Percentiles rank a stretch among this genome's conserved stretches.
These are phyloP conservation scores for Chaetura pelagica DNA, from an alignment of 2,113 vertebrate genomes.

Conservation along the genomic window DNA sequence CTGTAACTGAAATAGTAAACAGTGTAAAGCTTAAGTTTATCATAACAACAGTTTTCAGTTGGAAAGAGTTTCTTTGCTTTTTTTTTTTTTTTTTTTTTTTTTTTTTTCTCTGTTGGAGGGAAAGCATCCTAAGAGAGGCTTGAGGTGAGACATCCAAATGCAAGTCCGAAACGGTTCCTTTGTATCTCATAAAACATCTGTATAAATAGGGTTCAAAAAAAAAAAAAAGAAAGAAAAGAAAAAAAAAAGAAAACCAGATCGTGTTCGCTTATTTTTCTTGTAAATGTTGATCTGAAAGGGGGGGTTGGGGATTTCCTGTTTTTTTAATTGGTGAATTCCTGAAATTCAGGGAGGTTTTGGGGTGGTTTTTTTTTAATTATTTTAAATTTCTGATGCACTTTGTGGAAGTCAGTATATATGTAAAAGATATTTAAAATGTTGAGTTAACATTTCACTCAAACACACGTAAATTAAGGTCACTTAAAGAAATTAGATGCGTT, in stretches of 20 bases:
- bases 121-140: conserved; percentile 72
- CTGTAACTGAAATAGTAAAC: not conserved
- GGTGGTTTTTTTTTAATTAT: conserved; percentile 54
- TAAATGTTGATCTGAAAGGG: conserved; percentile 91
- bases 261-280: conserved; percentile 87
- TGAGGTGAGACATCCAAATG: conserved; percentile 80
- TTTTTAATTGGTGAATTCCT: conserved; percentile 88
- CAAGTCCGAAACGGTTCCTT: conserved; percentile 70
- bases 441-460: conserved; percentile 95
- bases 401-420: conserved; percentile 99
- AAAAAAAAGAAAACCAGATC: conserved; percentile 57
- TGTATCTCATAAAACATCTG: conserved; percentile 83
- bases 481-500: conserved; percentile 98
- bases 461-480: conserved; percentile 85
- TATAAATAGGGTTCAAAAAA: conserved; percentile 86
- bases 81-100: not conserved
- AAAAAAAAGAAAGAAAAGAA: too few relatives aligned
- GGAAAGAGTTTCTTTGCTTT: not conserved
- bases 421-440: conserved; percentile 97
- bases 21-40: not conserved
- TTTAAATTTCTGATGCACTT: conserved; percentile 98
- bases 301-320: conserved; percentile 59
- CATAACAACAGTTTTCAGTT: not conserved
- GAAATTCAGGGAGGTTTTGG: conserved; percentile 91
- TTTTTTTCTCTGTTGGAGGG: conserved; percentile 49